Percentiles rank a stretch among this genome's conserved stretches.
Conservation (phyloP, 1,140 invertebrate genomes). For the Macrocentrus cingulum region DNA sequence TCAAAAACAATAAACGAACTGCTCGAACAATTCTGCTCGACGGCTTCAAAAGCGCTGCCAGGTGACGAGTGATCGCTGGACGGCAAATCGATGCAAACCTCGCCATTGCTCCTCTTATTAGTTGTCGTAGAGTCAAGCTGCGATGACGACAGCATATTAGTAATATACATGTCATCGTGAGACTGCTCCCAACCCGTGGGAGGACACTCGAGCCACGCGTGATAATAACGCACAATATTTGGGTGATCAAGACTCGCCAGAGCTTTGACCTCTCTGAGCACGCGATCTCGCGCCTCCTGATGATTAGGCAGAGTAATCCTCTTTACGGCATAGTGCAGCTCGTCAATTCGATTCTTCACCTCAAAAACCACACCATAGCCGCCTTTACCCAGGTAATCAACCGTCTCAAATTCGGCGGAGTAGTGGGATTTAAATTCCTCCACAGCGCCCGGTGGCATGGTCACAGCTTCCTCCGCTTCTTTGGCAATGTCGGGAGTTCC, state of each 20-base stretch:
- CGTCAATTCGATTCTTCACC: constrained; percentile 92
- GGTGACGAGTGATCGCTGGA: constrained; percentile 41
- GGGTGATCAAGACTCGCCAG: constrained; percentile 92
- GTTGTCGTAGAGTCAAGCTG: constrained; percentile 39
- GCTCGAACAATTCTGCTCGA: constrained; percentile 32
- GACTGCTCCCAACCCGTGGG: constrained; percentile 85
- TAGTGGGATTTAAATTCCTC: constrained; percentile 72
- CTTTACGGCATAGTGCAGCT: constrained; percentile 94
- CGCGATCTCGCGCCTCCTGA: constrained; percentile 76
- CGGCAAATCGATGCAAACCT: constrained; percentile 41
- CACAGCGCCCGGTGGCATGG: constrained; percentile 31
- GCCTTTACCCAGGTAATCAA: constrained; percentile 85
- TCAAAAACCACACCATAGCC: constrained; percentile 98
- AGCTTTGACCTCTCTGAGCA: constrained; percentile 91
- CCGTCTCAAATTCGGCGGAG: constrained; percentile 81
- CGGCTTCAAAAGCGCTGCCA: constrained; percentile 48
- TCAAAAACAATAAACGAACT: constrained; percentile 49
- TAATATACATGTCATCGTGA: constrained; percentile 70
- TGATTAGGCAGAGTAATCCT: constrained; percentile 86
- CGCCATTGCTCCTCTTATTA: constrained; percentile 34
- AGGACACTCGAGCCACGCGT: constrained; percentile 91
- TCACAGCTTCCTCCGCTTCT: constrained; percentile 33
- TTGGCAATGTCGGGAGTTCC: constrained; percentile 8
- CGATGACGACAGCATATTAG: constrained; percentile 43
- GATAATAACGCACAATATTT: constrained; percentile 93